Percentiles rank a stretch among this genome's conserved stretches.
Conservation (phyloP, 2,113 vertebrate species). For the Mirza zaza region DNA sequence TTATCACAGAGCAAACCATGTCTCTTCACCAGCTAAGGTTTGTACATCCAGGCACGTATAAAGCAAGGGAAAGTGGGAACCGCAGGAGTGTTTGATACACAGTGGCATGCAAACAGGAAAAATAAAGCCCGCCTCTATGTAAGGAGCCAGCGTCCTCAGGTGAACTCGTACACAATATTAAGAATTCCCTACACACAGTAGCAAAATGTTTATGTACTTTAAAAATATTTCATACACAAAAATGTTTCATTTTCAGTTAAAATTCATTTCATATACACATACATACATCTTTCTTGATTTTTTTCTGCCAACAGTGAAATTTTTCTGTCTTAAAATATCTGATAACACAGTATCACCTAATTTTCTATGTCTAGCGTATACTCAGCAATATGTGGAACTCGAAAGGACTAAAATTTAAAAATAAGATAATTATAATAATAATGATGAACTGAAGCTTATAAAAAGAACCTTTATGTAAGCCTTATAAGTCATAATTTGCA, state of each 20-base stretch:
- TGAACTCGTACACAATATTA: not conserved
- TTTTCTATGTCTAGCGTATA: not conserved
- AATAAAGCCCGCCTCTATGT: not conserved
- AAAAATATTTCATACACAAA: not conserved
- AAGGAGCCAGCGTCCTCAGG: not conserved
- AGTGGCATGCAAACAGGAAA: conserved; percentile 15
- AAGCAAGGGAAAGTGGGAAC: not conserved
- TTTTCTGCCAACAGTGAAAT: not conserved
- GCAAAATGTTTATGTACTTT: not conserved
- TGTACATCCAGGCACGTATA: not conserved
- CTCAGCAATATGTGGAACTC: not conserved
- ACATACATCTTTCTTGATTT: not conserved
- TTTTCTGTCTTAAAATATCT: not conserved
- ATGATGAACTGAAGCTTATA: not conserved
- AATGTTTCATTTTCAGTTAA: not conserved
- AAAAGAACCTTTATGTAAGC: not conserved
- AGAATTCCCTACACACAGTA: not conserved
- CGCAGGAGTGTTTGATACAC: not conserved
- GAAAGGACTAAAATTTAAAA: not conserved
- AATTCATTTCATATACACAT: not conserved
- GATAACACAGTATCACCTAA: not conserved
- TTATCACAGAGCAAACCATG: not conserved
- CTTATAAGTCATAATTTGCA: not conserved
- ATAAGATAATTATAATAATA: conserved; percentile 30
- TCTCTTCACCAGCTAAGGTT: not conserved